Evolutionary conservation across 2,888 invertebrate genomes (phyloP), one percentile per base, ranked within the genome.

Genomic region (Drosophila greeni): DNA sequence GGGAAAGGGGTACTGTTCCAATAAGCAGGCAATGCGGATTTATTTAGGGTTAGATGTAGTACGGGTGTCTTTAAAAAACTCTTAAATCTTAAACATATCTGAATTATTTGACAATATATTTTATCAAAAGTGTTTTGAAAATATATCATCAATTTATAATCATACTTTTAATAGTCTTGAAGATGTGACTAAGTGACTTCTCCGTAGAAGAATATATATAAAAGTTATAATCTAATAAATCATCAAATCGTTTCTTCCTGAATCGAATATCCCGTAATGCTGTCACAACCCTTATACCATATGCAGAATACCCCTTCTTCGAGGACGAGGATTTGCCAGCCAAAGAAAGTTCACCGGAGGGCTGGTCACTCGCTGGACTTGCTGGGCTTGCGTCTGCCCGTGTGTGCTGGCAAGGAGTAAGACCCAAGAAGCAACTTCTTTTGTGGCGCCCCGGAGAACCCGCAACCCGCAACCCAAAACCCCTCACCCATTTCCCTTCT

Each of bases 381-480:
- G 45, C 55, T 47, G 66, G 53, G 59, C 9, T 29, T 55, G 70
- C 70, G 53, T 54, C 53, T 69, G 52, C 11, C 37, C 3, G 47
- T 54, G 43, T 49, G 70, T 18, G 66, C 33, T 34, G 51, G 48
- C 34, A 49, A 49, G 47, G 57, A 62, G 73, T 69, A 74, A 62
- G 74, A 66, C 79, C 83, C 76, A 81, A 82, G 85, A 76, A 79
- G 79, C 79, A 77, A 82, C 73, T 85, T 83, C 85, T 82, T 82
- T 85, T 84, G 82, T 76, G 73, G 75, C 81, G 71, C 74, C 77
- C 76, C 74, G 62, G 70, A 67, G 64, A 58, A 43, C 61, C 58
- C 51, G 40, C 31, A 34, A 36, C 40, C 57, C 34, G 34, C 5
- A 40, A 40, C 39, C 20, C 39, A 1, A 12, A 7, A 39, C 39